Evolutionary conservation across 2,113 vertebrate genomes (phyloP), one percentile per base, ranked within the genome.

Genomic region (Dermatemys mawii): DNA sequence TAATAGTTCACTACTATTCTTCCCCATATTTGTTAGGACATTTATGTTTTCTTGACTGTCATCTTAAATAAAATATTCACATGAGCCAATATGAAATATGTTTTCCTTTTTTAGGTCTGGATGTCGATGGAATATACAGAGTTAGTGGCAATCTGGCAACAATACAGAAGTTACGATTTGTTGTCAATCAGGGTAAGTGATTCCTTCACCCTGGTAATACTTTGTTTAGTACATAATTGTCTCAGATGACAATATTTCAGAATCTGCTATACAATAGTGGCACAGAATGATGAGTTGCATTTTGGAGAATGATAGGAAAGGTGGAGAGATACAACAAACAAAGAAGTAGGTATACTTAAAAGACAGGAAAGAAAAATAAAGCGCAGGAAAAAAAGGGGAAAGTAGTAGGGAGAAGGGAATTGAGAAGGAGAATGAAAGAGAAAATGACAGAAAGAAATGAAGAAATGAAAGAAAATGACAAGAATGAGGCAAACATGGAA

Each of bases 121-220:
- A 99, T 86, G 98, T 98, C 96, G 99, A 99, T 98, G 99, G 99
- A 94, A 98, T 99, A 97, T 99, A 99, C 98, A 98, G 99, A 98
- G 99, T 99, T 95, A 99, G 99, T 92, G 99, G 99, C 95, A 99
- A 99, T 98, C 98, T 99, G 94, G 98, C 99, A 96, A 98, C 98
- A 93, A 98, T 99, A 98, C 99, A 99, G 98, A 99, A 99, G 98
- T 98, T 99, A 96, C 98, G 98, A 97, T 99, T 99, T 98, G 96
- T 98, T 83, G 98, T 99, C 96, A 99, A 99, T 98, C 98, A 99
- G 98, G 99, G 99, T 99, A 98, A 98, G 97, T 95, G 95, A 98
- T 97, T 97, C 96, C 92, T 97, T 97, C 88, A 94, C 93, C 97
- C 94, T 83, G 94, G 92, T 96, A 88, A 92, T 97, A 94, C 97